These are phyloP conservation scores for Nemapogon koenigi DNA, from an alignment of 2,888 invertebrate species.

Conservation along the genomic window DNA sequence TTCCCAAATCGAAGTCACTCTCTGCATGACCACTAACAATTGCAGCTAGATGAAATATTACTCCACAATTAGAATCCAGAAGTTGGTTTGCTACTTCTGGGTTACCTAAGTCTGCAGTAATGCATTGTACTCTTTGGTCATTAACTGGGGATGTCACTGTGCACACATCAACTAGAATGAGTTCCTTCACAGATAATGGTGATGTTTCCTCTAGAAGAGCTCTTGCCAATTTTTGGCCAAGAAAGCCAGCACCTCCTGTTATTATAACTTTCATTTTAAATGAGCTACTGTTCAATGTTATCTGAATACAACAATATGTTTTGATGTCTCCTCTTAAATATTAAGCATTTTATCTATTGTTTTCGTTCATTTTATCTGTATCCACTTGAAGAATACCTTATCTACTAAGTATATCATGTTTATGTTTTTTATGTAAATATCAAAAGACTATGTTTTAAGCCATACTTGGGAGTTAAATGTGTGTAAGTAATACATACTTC, in stretches of 20 bases:
- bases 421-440: no score
- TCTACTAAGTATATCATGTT: no score
- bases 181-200: neutral
- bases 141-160: conserved; percentile 10
- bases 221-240: conserved; percentile 7
- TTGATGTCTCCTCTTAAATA: no score
- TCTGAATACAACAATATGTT: neutral
- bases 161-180: conserved; percentile 2
- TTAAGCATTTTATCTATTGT: no score
- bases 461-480: no score
- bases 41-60: conserved; percentile 45
- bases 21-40: conserved; percentile 49
- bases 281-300: no score
- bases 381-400: no score
- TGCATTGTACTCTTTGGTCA: conserved; percentile 24
- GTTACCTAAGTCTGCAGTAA: conserved; percentile 23
- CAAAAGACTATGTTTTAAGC: no score
- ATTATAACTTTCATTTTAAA: conserved; percentile 10
- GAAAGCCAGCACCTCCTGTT: conserved; percentile 6
- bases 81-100: conserved; percentile 26
- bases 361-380: no score
- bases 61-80: conserved; percentile 24
- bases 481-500: no score
- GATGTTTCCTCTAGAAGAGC: conserved; percentile 1
- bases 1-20: conserved; percentile 39